phyloP scores from a whole-genome alignment of 2,888 invertebrate species.

The Hirtodrosophila duncani region DNA sequence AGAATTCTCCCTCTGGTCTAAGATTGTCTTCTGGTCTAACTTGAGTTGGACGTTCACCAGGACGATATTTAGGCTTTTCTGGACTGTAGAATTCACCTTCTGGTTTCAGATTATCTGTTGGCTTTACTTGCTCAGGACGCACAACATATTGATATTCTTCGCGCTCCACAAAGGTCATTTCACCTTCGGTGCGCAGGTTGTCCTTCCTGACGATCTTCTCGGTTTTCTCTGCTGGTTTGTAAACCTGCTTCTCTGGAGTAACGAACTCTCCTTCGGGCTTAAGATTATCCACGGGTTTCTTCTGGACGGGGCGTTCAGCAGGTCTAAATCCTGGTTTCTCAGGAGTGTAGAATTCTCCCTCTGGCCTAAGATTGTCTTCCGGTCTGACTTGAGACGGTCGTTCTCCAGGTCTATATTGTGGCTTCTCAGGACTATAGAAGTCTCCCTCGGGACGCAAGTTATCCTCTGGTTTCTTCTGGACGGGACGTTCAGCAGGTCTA shows the following conservation, averaged over 20 bases:
- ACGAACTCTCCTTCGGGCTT: neutral
- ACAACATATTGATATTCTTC: conserved; percentile 77
- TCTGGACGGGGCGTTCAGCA: conserved; percentile 69
- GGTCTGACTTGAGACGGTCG: conserved; percentile 82
- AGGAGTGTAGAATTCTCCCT: conserved; percentile 12
- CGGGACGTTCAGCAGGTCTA: conserved; percentile 78
- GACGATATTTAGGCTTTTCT: conserved; percentile 75
- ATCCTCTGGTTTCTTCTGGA: conserved; percentile 80
- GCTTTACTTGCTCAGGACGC: conserved; percentile 32
- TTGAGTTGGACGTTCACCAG: conserved; percentile 78
- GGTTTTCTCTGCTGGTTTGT: conserved; percentile 75
- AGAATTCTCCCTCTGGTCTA: conserved; percentile 61
- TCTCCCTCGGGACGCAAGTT: conserved; percentile 82
- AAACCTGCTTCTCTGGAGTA: conserved; percentile 79
- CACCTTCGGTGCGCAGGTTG: conserved; percentile 81
- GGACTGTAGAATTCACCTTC: conserved; percentile 79
- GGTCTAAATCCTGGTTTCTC: conserved; percentile 75
- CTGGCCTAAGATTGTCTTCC: conserved; percentile 79
- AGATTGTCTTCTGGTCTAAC: conserved; percentile 80
- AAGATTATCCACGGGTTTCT: neutral
- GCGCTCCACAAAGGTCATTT: conserved; percentile 76
- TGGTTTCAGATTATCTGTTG: conserved; percentile 67
- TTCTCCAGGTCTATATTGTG: conserved; percentile 78
- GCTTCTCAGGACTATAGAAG: conserved; percentile 79
- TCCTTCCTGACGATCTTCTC: conserved; percentile 81